phyloP scores from a whole-genome alignment of 2,797 vertebrate genomes.

The Phataginus tetradactyla region DNA sequence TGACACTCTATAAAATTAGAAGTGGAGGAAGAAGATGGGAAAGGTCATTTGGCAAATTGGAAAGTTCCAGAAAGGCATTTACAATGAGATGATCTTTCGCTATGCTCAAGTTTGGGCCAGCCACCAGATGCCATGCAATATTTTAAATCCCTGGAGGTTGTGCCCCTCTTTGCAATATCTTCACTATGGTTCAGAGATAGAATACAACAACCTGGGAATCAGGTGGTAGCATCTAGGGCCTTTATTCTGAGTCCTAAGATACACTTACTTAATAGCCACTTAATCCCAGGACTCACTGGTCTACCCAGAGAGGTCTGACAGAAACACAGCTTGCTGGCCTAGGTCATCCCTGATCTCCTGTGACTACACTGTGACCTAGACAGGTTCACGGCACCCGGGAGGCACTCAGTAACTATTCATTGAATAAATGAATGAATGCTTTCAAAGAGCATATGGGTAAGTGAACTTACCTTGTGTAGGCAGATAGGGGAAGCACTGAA shows the following conservation, averaged over 20 bases:
- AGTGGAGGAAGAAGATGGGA: neutral
- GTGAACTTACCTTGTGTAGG: neutral
- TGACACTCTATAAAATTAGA: neutral
- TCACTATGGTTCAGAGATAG: neutral
- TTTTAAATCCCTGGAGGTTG: no score
- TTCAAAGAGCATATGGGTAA: neutral
- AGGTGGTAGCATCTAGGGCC: rapidly evolving
- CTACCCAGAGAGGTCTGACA: neutral
- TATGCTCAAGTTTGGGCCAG: neutral
- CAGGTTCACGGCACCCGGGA: neutral
- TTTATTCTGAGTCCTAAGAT: neutral
- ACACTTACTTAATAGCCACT: neutral
- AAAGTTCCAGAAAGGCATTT: neutral
- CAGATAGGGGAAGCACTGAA: neutral
- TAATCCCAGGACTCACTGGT: neutral
- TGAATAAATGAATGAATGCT: neutral
- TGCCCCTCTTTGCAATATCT: neutral
- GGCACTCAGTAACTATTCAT: neutral
- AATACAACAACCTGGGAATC: neutral
- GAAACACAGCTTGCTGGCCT: neutral
- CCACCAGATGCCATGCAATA: neutral
- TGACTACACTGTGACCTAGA: neutral
- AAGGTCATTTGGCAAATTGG: neutral
- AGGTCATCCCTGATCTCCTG: neutral
- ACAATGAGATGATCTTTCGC: neutral